Evolutionary conservation across 2,888 invertebrate species (phyloP), one percentile per base, ranked within the genome.

Genomic region (Drosophila aldrichi): DNA sequence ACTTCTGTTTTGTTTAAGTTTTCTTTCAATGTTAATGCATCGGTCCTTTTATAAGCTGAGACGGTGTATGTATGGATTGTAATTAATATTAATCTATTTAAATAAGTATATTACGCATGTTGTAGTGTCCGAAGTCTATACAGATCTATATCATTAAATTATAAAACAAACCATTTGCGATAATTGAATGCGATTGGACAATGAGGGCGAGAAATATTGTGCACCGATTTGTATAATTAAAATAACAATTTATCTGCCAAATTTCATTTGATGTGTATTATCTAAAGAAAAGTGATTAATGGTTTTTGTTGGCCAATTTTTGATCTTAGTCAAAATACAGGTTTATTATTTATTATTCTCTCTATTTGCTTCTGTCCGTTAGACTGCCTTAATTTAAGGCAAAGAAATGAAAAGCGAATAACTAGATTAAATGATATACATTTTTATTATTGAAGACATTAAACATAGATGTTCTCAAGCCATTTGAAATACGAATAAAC

Each of bases 121-220:
- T 74, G 71, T 79, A 82, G 82, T 79, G 68, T 84, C 70, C 68
- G 73, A 84, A 68, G 62, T 81, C 76, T 65, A 77, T 63, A 69
- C 78, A 75, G 65, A 78, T 77, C 74, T 86, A 86, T 75, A 82
- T 76, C 85, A 84, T 84, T 82, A 87, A 79, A 85, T 77, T 82
- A 84, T 65, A 69, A 62, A 74, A 64, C n/a, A 51, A 32, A 51
- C 41, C 8, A 70, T 9, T 63, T 40, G 71, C 36, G 25, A 52
- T 29, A 51, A 61, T 43, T 69, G 9, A 61, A 48, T 61, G 34
- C 29, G 38, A 52, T 40, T 43, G 32, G 43, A 68, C 34, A 18
- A 38, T 40, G 22, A 10, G 20, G 59, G 36, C 12, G 18, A 36
- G 0, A 34, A 1, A 22, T 14, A 29, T 44, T n/a, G 20, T n/a